Conservation (phyloP, 64 coral and sea anemone genomes). For the Pocillopora verrucosa region DNA sequence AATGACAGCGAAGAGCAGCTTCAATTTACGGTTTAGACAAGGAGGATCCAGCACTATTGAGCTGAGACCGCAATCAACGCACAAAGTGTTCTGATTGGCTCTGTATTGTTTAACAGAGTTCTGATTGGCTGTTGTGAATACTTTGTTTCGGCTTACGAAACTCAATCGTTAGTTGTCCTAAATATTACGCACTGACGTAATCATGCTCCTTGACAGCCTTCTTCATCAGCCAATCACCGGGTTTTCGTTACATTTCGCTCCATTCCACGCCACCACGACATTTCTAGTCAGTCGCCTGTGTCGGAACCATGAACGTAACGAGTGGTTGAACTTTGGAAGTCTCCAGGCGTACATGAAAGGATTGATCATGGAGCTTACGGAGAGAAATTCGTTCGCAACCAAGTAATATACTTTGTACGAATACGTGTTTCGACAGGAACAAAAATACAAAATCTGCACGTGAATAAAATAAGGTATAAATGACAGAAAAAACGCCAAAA, state of each 20-base stretch:
- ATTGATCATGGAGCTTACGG: neutral
- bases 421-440: neutral
- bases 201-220: too few relatives aligned
- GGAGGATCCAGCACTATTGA: too few relatives aligned
- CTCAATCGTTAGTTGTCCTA: too few relatives aligned
- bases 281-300: neutral
- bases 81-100: too few relatives aligned
- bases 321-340: conserved; percentile 16
- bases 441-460: conserved; percentile 35
- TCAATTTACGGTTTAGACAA: too few relatives aligned
- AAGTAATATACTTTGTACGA: neutral
- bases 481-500: neutral
- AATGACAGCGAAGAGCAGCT: too few relatives aligned
- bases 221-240: neutral
- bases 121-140: too few relatives aligned
- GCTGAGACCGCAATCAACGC: too few relatives aligned
- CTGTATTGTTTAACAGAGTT: too few relatives aligned
- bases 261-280: neutral
- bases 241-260: neutral
- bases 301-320: conserved; percentile 7
- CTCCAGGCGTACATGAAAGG: conserved; percentile 36
- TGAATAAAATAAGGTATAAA: conserved; percentile 38
- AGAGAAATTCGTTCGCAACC: conserved; percentile 14
- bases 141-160: too few relatives aligned
- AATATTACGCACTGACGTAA: too few relatives aligned